Evolutionary conservation across 2,797 vertebrate genomes (phyloP), one percentile per base, ranked within the genome.

Genomic region (Enteromius viviparus): DNA sequence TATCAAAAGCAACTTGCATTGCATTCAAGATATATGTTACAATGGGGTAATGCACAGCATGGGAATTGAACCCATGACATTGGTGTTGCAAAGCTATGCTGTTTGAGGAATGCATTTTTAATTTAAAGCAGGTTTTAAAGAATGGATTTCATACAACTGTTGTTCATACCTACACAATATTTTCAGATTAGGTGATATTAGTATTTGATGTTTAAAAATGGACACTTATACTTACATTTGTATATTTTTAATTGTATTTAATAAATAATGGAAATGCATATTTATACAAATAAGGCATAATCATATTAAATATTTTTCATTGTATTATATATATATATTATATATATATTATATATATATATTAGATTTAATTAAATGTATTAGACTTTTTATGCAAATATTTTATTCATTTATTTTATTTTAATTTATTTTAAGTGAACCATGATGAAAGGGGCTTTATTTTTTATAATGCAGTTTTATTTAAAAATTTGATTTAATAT

Each of bases 141-240:
- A 49, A 49, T 49, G 29, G 5, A 32, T 51, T 72, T 51, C 26
- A 32, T 21, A 51, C 26, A 72, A 21, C 15, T 49, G 45, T 45
- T 19, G 42, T 71, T 49, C 15, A 49, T 49, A 10, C 42, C 17
- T 45, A 49, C 66, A 69, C 14, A 8, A 29, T 19, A 29, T 17
- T 21, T 72, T 51, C 47, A 32, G 26, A 72, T 32, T 72, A 49
- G 23, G 47, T 10, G 14, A 47, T 70, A 45, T 49, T 2, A 14
- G 17, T 71, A 49, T 71, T 71, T 47, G 23, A 29, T 71, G 69
- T 45, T 71, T 71, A 15, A 71, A 71, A 49, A 29, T 0, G 42
- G 10, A 45, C 10, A 45, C 42, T 45, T 45, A 45, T 45, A 45
- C 42, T 15, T 29, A 26, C 23, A 29, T 40, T 9, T 47, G 68